A percentile compares a stretch with the other conserved stretches of the same genome.
Conservation (phyloP, 2,888 invertebrate genomes). For the Timema podura region DNA sequence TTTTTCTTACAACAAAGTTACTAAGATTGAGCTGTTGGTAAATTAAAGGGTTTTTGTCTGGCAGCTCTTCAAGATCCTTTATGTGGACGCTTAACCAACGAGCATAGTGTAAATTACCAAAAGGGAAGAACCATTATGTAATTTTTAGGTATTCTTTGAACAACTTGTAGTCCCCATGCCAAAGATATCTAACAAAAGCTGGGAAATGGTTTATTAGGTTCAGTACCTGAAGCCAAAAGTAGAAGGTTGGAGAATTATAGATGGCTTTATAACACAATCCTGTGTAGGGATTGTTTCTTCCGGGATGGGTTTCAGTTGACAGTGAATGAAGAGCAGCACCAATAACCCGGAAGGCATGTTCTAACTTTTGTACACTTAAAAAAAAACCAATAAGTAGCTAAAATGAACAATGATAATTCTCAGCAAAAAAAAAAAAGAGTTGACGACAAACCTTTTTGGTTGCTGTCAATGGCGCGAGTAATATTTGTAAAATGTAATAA, state of each 20-base stretch:
- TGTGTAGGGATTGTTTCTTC: neutral
- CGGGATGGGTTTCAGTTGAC: neutral
- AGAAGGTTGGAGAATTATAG: neutral
- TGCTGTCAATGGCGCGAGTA: too few relatives aligned
- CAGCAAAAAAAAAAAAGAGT: too few relatives aligned
- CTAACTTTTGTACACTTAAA: neutral
- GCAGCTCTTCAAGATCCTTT: neutral
- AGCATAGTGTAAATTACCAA: neutral
- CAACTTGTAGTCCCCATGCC: neutral
- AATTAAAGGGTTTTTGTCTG: neutral
- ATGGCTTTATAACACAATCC: neutral
- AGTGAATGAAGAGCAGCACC: neutral
- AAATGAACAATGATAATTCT: too few relatives aligned
- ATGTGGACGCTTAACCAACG: neutral
- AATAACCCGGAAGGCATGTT: neutral
- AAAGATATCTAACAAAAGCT: slow-evolving; percentile 9
- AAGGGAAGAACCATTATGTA: neutral
- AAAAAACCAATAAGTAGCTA: too few relatives aligned
- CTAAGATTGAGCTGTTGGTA: neutral
- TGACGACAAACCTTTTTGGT: too few relatives aligned
- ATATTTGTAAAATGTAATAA: too few relatives aligned
- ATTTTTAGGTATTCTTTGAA: slow-evolving; percentile 10
- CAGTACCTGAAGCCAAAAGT: neutral
- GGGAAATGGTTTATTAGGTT: neutral
- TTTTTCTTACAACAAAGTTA: neutral